These are phyloP conservation scores for Tetraneura akinire DNA, from an alignment of 1,140 invertebrate species.

Conservation along the genomic window DNA sequence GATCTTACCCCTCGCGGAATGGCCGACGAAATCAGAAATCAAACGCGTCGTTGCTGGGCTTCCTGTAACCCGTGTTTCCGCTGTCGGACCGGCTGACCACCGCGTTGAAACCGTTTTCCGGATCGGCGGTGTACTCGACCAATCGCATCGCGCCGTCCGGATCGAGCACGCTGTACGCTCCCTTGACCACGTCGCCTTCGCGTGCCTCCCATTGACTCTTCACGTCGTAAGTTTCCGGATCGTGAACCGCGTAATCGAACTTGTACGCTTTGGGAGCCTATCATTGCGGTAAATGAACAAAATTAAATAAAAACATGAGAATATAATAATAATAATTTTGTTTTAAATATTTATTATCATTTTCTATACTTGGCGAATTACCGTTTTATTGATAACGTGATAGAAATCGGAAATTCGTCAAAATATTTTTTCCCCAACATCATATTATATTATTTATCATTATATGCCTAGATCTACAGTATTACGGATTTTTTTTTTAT, in stretches of 20 bases:
- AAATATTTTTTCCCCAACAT: no score
- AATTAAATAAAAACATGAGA: no score
- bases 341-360: no score
- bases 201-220: slow-evolving; percentile 62
- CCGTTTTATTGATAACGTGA: no score
- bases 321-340: no score
- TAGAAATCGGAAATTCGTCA: no score
- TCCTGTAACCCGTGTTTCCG: slow-evolving; percentile 40
- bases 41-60: slow-evolving; percentile 28
- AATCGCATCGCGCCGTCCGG: slow-evolving; percentile 61
- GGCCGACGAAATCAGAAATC: slow-evolving; percentile 20
- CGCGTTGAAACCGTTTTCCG: slow-evolving; percentile 61
- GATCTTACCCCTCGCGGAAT: background rate
- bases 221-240: slow-evolving; percentile 63
- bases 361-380: no score
- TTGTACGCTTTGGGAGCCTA: slow-evolving; percentile 60
- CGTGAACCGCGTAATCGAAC: slow-evolving; percentile 64
- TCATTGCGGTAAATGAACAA: no score
- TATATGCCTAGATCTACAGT: no score
- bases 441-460: no score
- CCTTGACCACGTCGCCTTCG: slow-evolving; percentile 62
- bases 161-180: slow-evolving; percentile 62
- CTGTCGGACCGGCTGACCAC: slow-evolving; percentile 59
- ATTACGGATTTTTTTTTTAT: no score
- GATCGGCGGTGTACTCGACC: slow-evolving; percentile 61